Base-by-base conservation (phyloP, 1,140 invertebrate species). In the Dryas iulia region DNA sequence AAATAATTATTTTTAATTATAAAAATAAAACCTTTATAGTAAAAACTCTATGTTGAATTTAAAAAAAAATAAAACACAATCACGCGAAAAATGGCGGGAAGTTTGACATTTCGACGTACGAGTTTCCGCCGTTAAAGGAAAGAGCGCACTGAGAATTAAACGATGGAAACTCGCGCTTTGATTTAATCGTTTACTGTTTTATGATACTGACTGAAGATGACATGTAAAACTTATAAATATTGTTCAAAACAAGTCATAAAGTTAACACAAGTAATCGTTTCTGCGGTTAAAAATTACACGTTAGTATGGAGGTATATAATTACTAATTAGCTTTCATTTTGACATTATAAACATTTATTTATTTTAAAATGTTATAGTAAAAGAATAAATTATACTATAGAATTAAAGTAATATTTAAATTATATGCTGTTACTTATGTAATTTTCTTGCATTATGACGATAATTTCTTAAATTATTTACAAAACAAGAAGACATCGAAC, bases 101-200 rank as follows among this genome's bases (percentile, higher is more conserved):
- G 66, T 39, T 71, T 59, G 35, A 72, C 75, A 83, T 83, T 79
- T 79, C 78, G 74, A 61, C 60, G 47, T 73, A 80, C 79, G 65
- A 78, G 78, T 70, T 73, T 70, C 69, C 77, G 66, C 75, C 63
- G 62, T 73, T 61, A 66, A 74, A 71, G 82, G 66, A 71, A 74
- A 77, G 74, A 66, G 71, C 60, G 61, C 53, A 84, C 82, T 84
- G 78, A 71, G 68, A 39, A 39, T 18, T 18, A 39, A 39, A 61
- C 67, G 24, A 57, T 53, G 72, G 77, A 59, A 74, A 72, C 75
- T 62, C 65, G 70, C 57, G 53, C 64, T n/a, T 67, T 71, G 69
- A 71, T 68, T 73, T 73, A 73, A 73, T 62, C 35, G 54, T 66
- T 66, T 66, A 54, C 66, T 21, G 57, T 24, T 62, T 54, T 11